Conservation (phyloP, 2,888 invertebrate genomes). For the Graphium colonna region DNA sequence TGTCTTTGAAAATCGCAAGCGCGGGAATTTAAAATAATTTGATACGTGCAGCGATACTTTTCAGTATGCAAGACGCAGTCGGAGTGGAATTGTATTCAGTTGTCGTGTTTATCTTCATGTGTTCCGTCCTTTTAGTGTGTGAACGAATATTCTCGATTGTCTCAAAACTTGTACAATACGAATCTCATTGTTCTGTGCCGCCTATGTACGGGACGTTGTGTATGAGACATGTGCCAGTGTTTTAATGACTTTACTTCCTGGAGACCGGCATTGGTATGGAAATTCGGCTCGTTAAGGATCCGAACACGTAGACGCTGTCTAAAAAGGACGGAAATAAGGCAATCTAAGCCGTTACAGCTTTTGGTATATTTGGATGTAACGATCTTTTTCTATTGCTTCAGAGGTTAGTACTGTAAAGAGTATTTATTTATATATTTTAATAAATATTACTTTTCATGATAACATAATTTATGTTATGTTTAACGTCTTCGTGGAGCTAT, state of each 20-base stretch:
- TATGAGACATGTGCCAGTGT: slow-evolving; percentile 15
- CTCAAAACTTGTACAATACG: background rate
- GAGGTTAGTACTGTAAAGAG: background rate
- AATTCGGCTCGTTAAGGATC: slow-evolving; percentile 15
- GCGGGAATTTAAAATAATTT: no score
- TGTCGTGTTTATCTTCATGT: background rate
- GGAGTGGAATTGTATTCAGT: background rate
- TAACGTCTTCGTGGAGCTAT: no score
- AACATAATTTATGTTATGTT: no score
- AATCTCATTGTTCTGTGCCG: slow-evolving; percentile 7
- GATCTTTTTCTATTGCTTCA: background rate
- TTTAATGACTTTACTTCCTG: slow-evolving; percentile 22
- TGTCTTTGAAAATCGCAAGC: no score
- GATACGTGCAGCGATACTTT: background rate
- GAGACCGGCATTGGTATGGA: slow-evolving; percentile 18
- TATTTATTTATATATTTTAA: no score
- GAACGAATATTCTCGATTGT: background rate
- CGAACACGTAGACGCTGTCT: slow-evolving; percentile 16
- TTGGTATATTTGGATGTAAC: background rate
- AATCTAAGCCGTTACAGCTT: slow-evolving; percentile 4
- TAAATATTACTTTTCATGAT: no score
- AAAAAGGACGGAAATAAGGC: slow-evolving; percentile 3
- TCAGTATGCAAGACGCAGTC: background rate
- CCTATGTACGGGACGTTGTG: slow-evolving; percentile 11
- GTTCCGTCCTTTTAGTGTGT: background rate